Conservation (phyloP, 2,113 vertebrate genomes). For the Laticauda laticaudata region DNA sequence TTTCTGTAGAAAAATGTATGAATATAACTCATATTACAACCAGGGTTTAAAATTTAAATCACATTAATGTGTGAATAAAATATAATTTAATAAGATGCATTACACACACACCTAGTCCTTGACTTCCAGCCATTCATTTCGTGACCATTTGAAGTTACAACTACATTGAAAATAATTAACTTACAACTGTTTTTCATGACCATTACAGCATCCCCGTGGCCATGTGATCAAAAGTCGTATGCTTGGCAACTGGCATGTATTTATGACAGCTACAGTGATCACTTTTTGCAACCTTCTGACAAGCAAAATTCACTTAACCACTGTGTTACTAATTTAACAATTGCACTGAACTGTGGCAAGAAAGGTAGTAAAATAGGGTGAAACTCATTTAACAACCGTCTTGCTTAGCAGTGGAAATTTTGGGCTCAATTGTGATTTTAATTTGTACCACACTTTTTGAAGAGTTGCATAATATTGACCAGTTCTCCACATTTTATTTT, state of each 20-base stretch:
- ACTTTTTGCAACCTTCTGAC: not conserved
- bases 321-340: not conserved
- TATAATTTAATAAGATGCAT: not conserved
- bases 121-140: not conserved
- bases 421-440: not conserved
- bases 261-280: not conserved
- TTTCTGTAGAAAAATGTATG: not conserved
- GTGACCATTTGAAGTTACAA: not conserved
- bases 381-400: too few species aligned
- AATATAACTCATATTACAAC: not conserved
- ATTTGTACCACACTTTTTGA: not conserved
- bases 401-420: not conserved
- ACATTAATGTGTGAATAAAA: not conserved
- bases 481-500: not conserved
- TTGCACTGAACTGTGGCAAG: not conserved
- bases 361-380: not conserved
- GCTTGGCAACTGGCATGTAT: not conserved
- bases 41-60: not conserved
- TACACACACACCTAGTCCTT: not conserved
- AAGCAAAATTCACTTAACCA: not conserved
- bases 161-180: not conserved
- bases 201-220: not conserved
- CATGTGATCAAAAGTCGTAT: not conserved
- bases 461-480: not conserved
- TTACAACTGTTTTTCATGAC: not conserved